These are phyloP conservation scores for Rhagonycha fulva DNA, from an alignment of 2,888 invertebrate genomes.

Conservation along the genomic window DNA sequence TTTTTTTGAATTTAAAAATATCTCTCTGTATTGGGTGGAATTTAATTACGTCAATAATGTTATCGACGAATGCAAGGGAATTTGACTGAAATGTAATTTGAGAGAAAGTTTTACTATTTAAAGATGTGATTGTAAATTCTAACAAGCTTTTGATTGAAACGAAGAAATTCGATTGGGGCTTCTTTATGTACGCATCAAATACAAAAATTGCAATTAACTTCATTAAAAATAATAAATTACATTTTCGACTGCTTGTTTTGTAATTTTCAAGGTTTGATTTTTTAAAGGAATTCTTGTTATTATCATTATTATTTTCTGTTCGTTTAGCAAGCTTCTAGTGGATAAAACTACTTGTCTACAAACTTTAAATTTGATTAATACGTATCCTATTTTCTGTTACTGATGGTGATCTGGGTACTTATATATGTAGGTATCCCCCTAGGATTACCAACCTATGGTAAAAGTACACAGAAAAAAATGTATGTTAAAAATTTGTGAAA, in stretches of 20 bases:
- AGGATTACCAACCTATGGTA: too few species aligned
- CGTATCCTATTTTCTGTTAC: too few species aligned
- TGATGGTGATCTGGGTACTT: too few species aligned
- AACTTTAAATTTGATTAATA: too few species aligned
- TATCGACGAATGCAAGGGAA: neutral
- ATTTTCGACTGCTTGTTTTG: neutral
- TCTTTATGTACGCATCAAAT: neutral
- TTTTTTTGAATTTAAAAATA: neutral
- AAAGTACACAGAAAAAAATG: too few species aligned
- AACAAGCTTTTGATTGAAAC: neutral
- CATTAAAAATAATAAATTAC: neutral
- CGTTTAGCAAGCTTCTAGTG: too few species aligned
- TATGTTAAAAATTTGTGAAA: too few species aligned
- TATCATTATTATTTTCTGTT: neutral
- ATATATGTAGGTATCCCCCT: too few species aligned
- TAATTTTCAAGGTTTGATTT: neutral
- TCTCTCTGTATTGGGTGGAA: neutral
- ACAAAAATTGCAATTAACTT: neutral
- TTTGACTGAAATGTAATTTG: neutral
- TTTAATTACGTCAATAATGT: neutral
- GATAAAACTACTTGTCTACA: too few species aligned
- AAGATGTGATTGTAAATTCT: neutral
- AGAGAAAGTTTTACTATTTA: neutral
- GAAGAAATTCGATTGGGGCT: neutral
- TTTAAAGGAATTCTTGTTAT: neutral